Evolutionary conservation across 2,888 invertebrate species (phyloP).

Genomic region (Tetragnatha montana): DNA sequence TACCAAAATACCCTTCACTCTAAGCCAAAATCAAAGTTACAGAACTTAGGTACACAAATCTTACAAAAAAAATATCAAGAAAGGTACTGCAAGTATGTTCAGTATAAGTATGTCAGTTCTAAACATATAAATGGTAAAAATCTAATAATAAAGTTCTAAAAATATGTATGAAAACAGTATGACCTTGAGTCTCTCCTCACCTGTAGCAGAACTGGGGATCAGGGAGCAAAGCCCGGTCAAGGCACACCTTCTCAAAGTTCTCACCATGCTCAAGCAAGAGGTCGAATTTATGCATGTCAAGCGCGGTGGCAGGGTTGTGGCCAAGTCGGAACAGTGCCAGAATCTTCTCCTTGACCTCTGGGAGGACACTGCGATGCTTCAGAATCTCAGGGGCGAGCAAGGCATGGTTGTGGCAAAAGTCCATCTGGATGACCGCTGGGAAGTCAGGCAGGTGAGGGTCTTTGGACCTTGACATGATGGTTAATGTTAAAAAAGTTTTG

Average conservation of each 20-base stretch:
- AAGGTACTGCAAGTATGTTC: too few relatives aligned
- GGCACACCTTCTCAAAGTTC: slow-evolving; percentile 59
- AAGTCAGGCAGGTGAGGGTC: slow-evolving; percentile 65
- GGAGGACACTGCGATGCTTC: slow-evolving; percentile 64
- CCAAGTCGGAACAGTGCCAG: slow-evolving; percentile 45
- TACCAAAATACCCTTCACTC: too few relatives aligned
- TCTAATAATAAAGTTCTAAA: too few relatives aligned
- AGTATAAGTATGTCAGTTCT: too few relatives aligned
- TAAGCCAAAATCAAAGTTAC: too few relatives aligned
- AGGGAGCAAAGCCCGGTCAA: slow-evolving; percentile 59
- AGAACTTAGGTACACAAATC: too few relatives aligned
- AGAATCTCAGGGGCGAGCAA: slow-evolving; percentile 64
- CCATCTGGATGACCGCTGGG: slow-evolving; percentile 63
- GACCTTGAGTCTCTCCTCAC: not conserved
- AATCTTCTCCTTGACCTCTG: slow-evolving; percentile 65
- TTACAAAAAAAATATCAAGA: too few relatives aligned
- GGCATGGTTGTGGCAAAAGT: slow-evolving; percentile 65
- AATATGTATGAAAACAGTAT: too few relatives aligned
- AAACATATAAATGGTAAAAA: too few relatives aligned
- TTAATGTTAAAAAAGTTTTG: too few relatives aligned
- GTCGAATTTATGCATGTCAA: slow-evolving; percentile 70
- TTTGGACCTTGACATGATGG: slow-evolving; percentile 45
- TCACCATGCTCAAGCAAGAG: slow-evolving; percentile 62
- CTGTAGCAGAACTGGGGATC: slow-evolving; percentile 67
- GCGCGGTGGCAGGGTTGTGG: slow-evolving; percentile 62